phyloP scores from a whole-genome alignment of 2,888 invertebrate genomes.

The Cinara cedri region DNA sequence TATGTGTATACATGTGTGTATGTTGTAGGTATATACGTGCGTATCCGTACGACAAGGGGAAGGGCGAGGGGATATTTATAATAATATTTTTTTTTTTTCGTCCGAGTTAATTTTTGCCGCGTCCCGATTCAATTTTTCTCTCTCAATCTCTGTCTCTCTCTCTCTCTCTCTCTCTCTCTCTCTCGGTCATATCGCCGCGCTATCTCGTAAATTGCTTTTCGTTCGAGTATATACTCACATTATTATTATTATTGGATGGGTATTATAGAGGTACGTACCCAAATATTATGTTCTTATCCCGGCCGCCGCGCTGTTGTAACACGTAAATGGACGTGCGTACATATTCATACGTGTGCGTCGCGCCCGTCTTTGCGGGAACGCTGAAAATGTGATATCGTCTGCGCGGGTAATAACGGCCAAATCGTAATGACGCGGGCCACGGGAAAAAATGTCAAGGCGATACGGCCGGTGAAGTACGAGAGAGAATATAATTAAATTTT shows the following conservation, averaged over 20 bases:
- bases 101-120: conserved; percentile 53
- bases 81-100: conserved; percentile 22
- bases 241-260: too few relatives aligned
- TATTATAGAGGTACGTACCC: too few relatives aligned
- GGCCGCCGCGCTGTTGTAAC: too few relatives aligned
- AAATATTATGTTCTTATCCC: neutral
- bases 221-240: neutral
- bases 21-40: neutral
- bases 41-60: neutral
- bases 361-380: too few relatives aligned
- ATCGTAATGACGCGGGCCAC: too few relatives aligned
- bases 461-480: too few relatives aligned
- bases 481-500: too few relatives aligned
- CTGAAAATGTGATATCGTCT: too few relatives aligned
- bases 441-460: too few relatives aligned
- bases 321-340: too few relatives aligned
- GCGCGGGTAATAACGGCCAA: too few relatives aligned
- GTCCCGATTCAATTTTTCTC: conserved; percentile 40
- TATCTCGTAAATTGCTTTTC: conserved; percentile 47
- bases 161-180: neutral
- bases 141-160: neutral
- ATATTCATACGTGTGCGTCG: too few relatives aligned
- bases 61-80: conserved; percentile 33
- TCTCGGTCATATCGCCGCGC: conserved; percentile 16
- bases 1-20: neutral